A percentile compares a stretch with the other conserved stretches of the same genome.
These are phyloP conservation scores for Melieria crassipennis DNA, from an alignment of 2,888 invertebrate species.

Conservation along the genomic window DNA sequence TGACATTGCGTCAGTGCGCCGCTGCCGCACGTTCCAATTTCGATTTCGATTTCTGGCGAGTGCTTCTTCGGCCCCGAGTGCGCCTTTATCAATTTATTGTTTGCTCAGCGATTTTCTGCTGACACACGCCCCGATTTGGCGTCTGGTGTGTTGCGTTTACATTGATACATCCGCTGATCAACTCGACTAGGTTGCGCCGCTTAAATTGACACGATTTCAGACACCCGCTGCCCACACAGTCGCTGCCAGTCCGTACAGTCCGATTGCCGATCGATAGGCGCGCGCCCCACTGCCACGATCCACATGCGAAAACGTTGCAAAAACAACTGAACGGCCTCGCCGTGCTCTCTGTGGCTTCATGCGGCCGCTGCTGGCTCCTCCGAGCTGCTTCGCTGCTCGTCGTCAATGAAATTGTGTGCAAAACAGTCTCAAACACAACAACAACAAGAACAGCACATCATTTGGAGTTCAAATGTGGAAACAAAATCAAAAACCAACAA, in stretches of 20 bases:
- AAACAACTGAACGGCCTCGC: constrained; percentile 48
- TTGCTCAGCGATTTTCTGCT: neutral
- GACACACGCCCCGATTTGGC: too few species aligned
- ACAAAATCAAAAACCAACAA: neutral
- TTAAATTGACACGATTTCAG: neutral
- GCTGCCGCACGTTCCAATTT: too few species aligned
- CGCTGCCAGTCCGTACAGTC: neutral
- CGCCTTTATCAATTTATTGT: neutral
- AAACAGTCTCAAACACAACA: too few species aligned
- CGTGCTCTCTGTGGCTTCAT: neutral
- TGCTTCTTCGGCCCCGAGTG: too few species aligned
- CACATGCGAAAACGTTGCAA: constrained; percentile 49
- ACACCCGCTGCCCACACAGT: neutral
- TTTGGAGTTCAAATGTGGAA: too few species aligned
- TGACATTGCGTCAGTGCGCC: too few species aligned
- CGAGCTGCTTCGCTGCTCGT: neutral
- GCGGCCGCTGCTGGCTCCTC: constrained; percentile 3
- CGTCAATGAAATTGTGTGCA: constrained; percentile 13
- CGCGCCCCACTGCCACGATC: constrained; percentile 28
- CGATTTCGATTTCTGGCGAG: too few species aligned
- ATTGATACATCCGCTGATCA: too few species aligned
- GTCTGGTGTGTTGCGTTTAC: too few species aligned
- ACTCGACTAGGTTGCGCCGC: too few species aligned
- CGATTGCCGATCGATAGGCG: constrained; percentile 16
- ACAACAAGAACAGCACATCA: too few species aligned